Conservation (phyloP, 2,113 vertebrate species). For the Bungarus multicinctus region DNA sequence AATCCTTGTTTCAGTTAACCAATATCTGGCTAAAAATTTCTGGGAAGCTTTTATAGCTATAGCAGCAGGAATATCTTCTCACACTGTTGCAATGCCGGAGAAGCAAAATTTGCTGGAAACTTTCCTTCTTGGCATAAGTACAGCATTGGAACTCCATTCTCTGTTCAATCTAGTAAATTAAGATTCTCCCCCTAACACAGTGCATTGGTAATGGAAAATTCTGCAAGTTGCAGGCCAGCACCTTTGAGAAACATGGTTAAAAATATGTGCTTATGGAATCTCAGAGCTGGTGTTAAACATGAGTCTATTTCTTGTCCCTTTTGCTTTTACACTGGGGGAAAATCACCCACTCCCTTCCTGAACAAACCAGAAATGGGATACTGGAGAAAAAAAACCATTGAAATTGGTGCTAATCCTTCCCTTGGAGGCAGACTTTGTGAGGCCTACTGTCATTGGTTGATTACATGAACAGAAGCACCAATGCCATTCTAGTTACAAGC, state of each 20-base stretch:
- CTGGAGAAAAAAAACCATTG: conserved; percentile 28
- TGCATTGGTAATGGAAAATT: neutral
- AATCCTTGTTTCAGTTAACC: neutral
- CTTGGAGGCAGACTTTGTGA: conserved; percentile 2
- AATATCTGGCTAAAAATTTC: neutral
- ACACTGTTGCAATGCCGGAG: neutral
- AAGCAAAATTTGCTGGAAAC: neutral
- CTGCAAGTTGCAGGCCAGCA: neutral
- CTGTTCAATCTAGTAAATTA: neutral
- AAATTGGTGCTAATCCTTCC: conserved; percentile 35
- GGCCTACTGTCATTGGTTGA: conserved; percentile 5
- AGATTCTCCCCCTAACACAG: neutral
- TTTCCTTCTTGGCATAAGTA: neutral
- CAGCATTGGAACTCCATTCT: neutral
- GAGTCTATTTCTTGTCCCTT: conserved; percentile 9
- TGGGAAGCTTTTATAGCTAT: neutral
- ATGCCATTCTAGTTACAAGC: conserved; percentile 43
- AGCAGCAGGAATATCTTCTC: neutral
- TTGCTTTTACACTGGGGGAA: accelerated
- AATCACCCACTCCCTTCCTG: neutral
- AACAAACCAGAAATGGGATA: neutral
- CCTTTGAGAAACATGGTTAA: neutral
- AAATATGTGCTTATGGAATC: conserved; percentile 16
- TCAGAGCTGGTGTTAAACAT: conserved; percentile 14
- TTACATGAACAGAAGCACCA: conserved; percentile 6